Evolutionary conservation across 2,888 invertebrate species (phyloP).

Genomic region (Ochlodes sylvanus): DNA sequence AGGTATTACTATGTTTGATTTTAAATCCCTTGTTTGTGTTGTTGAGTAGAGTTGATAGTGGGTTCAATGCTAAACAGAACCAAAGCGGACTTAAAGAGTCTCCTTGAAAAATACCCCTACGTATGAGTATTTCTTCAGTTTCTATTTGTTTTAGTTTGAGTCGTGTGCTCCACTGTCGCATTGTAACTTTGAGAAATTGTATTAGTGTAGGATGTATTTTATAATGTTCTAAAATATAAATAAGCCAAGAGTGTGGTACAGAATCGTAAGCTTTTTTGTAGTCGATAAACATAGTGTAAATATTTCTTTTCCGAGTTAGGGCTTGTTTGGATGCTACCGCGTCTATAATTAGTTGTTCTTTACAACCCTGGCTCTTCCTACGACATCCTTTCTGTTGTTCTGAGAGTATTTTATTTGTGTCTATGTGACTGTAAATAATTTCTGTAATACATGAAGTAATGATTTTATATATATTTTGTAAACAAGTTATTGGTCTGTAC

Average conservation of each 20-base stretch:
- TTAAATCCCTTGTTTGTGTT: conserved; percentile 4
- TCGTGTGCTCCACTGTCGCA: conserved; percentile 38
- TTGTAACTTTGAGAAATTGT: conserved; percentile 19
- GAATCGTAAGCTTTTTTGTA: conserved; percentile 39
- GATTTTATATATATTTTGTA: conserved; percentile 41
- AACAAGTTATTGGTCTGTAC: conserved; percentile 41
- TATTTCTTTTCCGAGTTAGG: conserved; percentile 1
- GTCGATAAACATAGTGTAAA: conserved; percentile 31
- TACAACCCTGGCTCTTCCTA: conserved; percentile 10
- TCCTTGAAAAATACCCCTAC: conserved; percentile 42
- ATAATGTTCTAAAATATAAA: conserved; percentile 28
- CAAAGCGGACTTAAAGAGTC: conserved; percentile 39
- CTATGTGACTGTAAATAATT: conserved; percentile 26
- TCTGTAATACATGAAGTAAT: conserved; percentile 35
- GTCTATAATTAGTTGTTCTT: conserved; percentile 29
- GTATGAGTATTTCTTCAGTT: conserved; percentile 35
- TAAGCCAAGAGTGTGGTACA: conserved; percentile 36
- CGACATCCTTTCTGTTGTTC: conserved; percentile 35
- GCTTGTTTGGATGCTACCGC: conserved; percentile 19
- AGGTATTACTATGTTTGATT: conserved; percentile 5
- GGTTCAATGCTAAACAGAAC: conserved; percentile 41
- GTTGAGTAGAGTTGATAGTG: conserved; percentile 27
- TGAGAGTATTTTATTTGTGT: conserved; percentile 20
- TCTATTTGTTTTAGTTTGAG: conserved; percentile 24
- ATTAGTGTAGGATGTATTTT: conserved; percentile 36